A percentile compares a stretch with the other conserved stretches of the same genome.
These are phyloP conservation scores for Sarcophilus harrisii DNA, from an alignment of 2,797 vertebrate genomes.

Conservation along the genomic window DNA sequence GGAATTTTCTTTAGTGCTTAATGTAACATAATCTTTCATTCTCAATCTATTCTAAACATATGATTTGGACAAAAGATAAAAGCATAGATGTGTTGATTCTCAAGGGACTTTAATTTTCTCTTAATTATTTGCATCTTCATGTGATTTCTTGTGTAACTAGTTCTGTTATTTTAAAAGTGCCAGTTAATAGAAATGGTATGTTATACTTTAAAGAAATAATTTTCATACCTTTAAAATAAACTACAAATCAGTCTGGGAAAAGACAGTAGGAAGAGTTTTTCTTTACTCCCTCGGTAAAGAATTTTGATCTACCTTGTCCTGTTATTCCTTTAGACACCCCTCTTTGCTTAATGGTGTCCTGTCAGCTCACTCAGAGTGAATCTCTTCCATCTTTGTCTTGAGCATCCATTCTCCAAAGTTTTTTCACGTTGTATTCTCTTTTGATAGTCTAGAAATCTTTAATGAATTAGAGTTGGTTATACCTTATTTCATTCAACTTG, in stretches of 20 bases:
- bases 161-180: conserved; percentile 24
- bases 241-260: not conserved
- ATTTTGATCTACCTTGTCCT: not conserved
- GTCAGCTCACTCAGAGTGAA: not conserved
- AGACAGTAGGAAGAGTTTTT: conserved; percentile 41
- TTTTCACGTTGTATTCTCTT: not conserved
- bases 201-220: conserved; percentile 23
- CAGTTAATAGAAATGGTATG: conserved; percentile 1
- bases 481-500: conserved; percentile 5
- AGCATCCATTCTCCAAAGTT: not conserved
- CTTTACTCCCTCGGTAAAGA: not conserved
- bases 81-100: not conserved
- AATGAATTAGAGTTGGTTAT: not conserved
- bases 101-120: not conserved
- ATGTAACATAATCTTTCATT: not conserved
- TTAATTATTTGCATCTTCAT: not conserved
- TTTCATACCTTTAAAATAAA: conserved; percentile 20
- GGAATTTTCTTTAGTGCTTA: not conserved
- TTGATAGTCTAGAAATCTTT: conserved; percentile 4
- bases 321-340: not conserved
- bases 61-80: not conserved
- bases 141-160: conserved; percentile 7
- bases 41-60: not conserved
- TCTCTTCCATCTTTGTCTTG: not conserved
- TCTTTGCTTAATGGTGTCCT: not conserved